Evolutionary conservation across 2,113 vertebrate genomes (phyloP).

Genomic region (Malaclemys terrapin): DNA sequence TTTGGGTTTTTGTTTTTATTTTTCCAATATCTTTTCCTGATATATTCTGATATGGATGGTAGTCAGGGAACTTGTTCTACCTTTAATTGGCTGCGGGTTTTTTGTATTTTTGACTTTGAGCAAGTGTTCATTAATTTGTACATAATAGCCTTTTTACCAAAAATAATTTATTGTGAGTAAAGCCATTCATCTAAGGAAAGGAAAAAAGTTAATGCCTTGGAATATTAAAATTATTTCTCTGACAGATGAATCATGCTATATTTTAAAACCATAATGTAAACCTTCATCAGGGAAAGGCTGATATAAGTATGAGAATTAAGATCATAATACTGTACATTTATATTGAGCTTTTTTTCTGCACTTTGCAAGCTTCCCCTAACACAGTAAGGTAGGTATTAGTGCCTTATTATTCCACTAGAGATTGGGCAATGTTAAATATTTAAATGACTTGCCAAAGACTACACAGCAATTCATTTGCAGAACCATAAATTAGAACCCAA

Average conservation of each 20-base stretch:
- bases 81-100: not conserved
- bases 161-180: not conserved
- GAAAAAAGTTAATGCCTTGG: not conserved
- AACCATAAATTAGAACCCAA: slow-evolving; percentile 14
- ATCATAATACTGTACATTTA: not conserved
- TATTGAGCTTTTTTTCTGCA: not conserved
- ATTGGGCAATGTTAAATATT: not conserved
- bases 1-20: not conserved
- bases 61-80: not conserved
- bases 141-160: not conserved
- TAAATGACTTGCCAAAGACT: not conserved
- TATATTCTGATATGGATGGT: not conserved
- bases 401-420: not conserved
- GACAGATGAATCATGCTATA: not conserved
- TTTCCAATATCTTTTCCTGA: not conserved
- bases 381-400: not conserved
- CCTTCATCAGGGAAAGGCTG: slow-evolving; percentile 1
- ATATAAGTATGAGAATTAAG: not conserved
- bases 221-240: not conserved
- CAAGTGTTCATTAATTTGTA: not conserved
- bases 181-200: not conserved
- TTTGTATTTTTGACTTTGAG: not conserved
- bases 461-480: not conserved
- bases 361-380: not conserved
- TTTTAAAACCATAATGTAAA: not conserved